Base-by-base conservation (phyloP, 2,113 vertebrate species). In the Gambusia affinis region DNA sequence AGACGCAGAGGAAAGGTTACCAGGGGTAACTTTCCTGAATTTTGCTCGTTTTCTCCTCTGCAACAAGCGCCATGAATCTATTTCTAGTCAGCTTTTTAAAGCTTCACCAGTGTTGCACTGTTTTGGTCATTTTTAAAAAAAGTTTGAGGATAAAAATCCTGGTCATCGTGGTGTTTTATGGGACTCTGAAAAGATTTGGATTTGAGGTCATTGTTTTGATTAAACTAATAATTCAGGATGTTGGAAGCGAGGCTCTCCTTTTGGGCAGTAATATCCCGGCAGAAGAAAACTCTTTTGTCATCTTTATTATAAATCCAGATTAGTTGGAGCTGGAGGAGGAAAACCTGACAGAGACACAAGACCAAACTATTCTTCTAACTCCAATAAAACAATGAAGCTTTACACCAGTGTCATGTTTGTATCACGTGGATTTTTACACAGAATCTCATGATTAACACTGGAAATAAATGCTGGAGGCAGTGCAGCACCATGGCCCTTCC, bases 1-100 rank as follows among this genome's bases (percentile, higher is more conserved):
- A 85, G 64, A 68, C 42, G 6, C 17, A 60, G 54, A 64, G 1
- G 60, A 76, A 68, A 79, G 35, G 0, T 67, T 62, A n/a, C 22
- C 4, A 2, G 83, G 81, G 78, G 47, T 78, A 67, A 78, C 72
- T 81, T 81, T 81, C 6, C 60, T 60, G 30, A 54, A 28, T 64
- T 42, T 42, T n/a, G 24, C 24, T 78, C 67, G 35, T 2, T 47
- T 76, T 64, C 0, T 66, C 35, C 57, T 67, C 60, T 71, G 30
- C 71, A 61, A 24, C 64, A 62, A 47, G 63, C 27, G 19, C 14
- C 4, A 22, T 71, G 54, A 35, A 65, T 1, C 39, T 60, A 42
- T 39, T 27, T 66, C 39, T 28, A 11, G 72, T 68, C 44, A 24
- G 28, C 37, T 84, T 81, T 72, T 30, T 29, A 31, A 6, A 30